Base-by-base conservation (phyloP, 2,797 vertebrate genomes). In the Ctenochaetus hawaiiensis region DNA sequence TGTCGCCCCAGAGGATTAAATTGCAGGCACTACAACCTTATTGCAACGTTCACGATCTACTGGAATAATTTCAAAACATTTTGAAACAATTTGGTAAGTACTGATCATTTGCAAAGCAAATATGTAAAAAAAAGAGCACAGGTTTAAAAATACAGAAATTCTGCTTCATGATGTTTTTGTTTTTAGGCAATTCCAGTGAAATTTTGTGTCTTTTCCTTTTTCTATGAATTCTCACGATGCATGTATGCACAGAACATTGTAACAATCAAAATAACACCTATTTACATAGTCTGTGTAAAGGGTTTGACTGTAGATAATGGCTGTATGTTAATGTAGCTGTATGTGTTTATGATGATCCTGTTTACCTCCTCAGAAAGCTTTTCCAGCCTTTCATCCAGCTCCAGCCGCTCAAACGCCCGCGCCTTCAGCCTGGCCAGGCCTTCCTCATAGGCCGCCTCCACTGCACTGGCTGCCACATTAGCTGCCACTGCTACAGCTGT, bases 391-490 rank as follows among this genome's bases (percentile, higher is more conserved):
- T 99, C 97, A 72, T 99, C 97, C 87, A 99, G 95, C 81, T 99
- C 98, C 76, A 99, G 95, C 63, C 98, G 96, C 86, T 99, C 98
- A n/a, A 99, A 97, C 2, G 98, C 98, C 0, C 97, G 95, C 18
- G 98, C 97, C 93, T 99, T 98, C 53, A 99, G 95, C 77, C 98
- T 96, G 41, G 98, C 97, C 92, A 99, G 89, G 47, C 98, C 98
- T 78, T 99, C 98, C 87, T 99, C 98, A 0, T 99, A 99, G 20
- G 97, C 98, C 0, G 97, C 92, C 44, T 99, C 98, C 23, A 98
- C 95, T 0, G 97, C 86, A 2, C 96, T 97, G 0, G 97, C 96
- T 0, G 97, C 96, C 0, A 96, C 93, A 0, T 97, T 96, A 0
- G 96, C 96, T 0, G 96, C 96, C 0, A 97, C 96, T 2, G 97